Conservation (phyloP, 1,140 invertebrate species). For the Thalassaphorura encarpata region DNA sequence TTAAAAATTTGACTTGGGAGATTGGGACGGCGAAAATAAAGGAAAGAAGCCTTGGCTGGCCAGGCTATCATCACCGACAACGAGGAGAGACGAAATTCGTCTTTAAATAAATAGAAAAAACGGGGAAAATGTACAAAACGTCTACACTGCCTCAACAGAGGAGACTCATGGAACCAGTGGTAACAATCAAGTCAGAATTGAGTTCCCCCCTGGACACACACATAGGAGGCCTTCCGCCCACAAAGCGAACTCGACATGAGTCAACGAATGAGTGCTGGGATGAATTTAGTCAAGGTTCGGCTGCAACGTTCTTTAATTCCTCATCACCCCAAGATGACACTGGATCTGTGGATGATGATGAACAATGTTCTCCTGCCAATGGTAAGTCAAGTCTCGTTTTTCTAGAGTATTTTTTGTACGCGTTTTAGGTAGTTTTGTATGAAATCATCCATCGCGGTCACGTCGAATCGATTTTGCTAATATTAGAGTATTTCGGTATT, state of each 20-base stretch:
- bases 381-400: conserved; percentile 5
- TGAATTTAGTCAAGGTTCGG: conserved; percentile 22
- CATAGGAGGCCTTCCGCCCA: conserved; percentile 18
- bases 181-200: conserved; percentile 22
- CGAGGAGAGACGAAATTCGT: no score
- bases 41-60: no score
- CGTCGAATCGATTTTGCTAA: no score
- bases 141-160: not conserved
- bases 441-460: no score
- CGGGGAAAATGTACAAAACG: not conserved
- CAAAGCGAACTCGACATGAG: conserved; percentile 27
- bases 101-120: no score
- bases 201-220: not conserved
- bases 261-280: conserved; percentile 29
- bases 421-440: no score
- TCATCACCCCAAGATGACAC: conserved; percentile 24
- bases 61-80: no score
- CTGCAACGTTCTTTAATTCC: conserved; percentile 20
- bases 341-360: not conserved
- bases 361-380: conserved; percentile 11
- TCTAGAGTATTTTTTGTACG: not conserved
- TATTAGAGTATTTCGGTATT: no score
- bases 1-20: no score
- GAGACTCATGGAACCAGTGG: conserved; percentile 9
- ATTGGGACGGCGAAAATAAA: no score